phyloP scores from a whole-genome alignment of 2,113 vertebrate species.

The Crotalus helleri region DNA sequence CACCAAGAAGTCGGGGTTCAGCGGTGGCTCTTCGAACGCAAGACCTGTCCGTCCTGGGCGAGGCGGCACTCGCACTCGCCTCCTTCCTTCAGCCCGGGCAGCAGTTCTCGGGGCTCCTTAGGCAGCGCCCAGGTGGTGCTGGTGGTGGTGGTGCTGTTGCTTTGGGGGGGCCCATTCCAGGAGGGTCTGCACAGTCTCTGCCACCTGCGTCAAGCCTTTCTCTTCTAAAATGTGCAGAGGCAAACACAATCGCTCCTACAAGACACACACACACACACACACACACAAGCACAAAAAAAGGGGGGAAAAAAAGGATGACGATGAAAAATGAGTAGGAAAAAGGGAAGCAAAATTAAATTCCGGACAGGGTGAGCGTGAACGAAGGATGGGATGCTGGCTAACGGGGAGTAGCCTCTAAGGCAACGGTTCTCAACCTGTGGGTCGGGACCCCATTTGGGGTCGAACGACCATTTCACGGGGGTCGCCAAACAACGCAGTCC shows the following conservation, averaged over 20 bases:
- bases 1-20: conserved; percentile 68
- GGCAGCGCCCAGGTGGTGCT: conserved; percentile 65
- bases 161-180: conserved; percentile 90
- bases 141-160: conserved; percentile 43
- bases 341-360: conserved; percentile 42
- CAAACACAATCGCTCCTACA: conserved; percentile 92
- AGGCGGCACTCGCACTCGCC: conserved; percentile 54
- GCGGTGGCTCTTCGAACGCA: conserved; percentile 60
- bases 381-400: conserved; percentile 38
- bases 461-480: no score
- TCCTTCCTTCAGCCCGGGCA: conserved; percentile 61
- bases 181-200: conserved; percentile 87
- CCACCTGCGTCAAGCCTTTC: conserved; percentile 90
- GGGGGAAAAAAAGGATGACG: conserved; percentile 71
- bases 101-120: conserved; percentile 54
- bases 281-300: no score
- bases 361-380: background rate
- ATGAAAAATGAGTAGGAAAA: conserved; percentile 61
- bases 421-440: no score
- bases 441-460: no score
- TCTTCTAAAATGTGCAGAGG: conserved; percentile 99
- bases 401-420: background rate
- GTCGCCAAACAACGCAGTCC: no score
- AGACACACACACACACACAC: conserved; percentile 49
- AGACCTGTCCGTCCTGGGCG: conserved; percentile 52